Percentiles rank a stretch among this genome's conserved stretches.
These are phyloP conservation scores for Pachliopta kotzebuea DNA, from an alignment of 2,888 invertebrate species.

Conservation along the genomic window DNA sequence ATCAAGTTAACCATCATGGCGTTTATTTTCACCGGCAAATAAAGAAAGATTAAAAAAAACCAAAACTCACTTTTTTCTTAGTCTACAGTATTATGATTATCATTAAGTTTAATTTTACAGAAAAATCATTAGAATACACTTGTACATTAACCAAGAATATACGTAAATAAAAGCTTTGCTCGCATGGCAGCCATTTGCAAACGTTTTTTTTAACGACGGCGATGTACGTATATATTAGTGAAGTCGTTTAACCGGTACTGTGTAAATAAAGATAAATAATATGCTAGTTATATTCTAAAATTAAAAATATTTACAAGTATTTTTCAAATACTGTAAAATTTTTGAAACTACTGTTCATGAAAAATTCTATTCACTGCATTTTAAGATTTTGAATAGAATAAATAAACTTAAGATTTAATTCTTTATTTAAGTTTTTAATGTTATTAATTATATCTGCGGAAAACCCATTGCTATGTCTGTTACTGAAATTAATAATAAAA, in stretches of 20 bases:
- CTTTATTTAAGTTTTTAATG: too few relatives aligned
- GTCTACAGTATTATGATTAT: slow-evolving; percentile 22
- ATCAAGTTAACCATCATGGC: slow-evolving; percentile 26
- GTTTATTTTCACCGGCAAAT: slow-evolving; percentile 19
- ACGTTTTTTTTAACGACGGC: slow-evolving; percentile 18
- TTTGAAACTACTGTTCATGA: too few relatives aligned
- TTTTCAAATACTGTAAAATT: too few relatives aligned
- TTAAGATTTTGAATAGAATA: too few relatives aligned
- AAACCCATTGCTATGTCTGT: too few relatives aligned
- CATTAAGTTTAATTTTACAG: background rate
- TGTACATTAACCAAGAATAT: background rate
- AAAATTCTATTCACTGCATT: too few relatives aligned
- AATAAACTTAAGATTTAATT: too few relatives aligned
- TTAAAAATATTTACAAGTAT: background rate
- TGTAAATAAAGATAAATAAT: background rate
- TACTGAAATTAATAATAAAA: too few relatives aligned
- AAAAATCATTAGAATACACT: background rate
- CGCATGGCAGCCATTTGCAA: slow-evolving; percentile 57
- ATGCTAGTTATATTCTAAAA: background rate
- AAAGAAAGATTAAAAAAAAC: background rate
- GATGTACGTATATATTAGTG: background rate
- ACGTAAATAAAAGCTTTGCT: slow-evolving; percentile 25
- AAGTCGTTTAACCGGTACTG: background rate
- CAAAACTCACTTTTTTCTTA: slow-evolving; percentile 32
- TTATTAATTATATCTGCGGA: too few relatives aligned